Evolutionary conservation across 2,113 vertebrate species (phyloP).

Genomic region (Haemorhous mexicanus): DNA sequence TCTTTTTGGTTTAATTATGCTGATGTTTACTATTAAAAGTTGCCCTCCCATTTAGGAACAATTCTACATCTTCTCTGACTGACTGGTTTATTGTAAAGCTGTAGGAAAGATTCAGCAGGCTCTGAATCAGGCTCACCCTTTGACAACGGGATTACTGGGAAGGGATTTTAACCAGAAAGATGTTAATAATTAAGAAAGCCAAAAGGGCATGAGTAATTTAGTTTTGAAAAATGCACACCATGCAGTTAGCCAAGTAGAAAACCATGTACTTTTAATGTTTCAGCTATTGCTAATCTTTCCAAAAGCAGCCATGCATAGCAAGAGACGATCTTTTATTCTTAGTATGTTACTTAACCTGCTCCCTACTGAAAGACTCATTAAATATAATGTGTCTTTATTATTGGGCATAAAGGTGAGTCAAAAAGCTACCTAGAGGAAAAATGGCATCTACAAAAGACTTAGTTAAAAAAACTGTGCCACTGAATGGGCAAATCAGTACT

Average conservation of each 20-base stretch:
- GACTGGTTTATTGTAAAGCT: neutral
- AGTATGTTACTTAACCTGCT: neutral
- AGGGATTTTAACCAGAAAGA: slow-evolving; percentile 46
- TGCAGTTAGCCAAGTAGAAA: slow-evolving; percentile 58
- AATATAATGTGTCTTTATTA: neutral
- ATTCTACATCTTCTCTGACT: neutral
- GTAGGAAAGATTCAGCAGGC: slow-evolving; percentile 11
- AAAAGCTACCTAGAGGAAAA: neutral
- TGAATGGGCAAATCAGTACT: neutral
- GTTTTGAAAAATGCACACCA: slow-evolving; percentile 56
- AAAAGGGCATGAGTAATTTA: slow-evolving; percentile 57
- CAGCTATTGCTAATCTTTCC: slow-evolving; percentile 49
- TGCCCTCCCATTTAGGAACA: neutral
- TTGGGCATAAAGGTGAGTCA: neutral
- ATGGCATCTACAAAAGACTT: neutral
- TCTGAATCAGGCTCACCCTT: slow-evolving; percentile 36
- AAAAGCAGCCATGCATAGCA: slow-evolving; percentile 43
- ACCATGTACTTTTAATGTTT: slow-evolving; percentile 56
- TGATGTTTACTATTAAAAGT: neutral
- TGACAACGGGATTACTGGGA: slow-evolving; percentile 27
- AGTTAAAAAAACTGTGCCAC: neutral
- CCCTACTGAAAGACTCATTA: neutral
- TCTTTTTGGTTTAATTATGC: neutral
- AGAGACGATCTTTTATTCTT: slow-evolving; percentile 31
- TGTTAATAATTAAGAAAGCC: slow-evolving; percentile 71